phyloP scores from a whole-genome alignment of 2,113 vertebrate genomes.

The Macrotus californicus region DNA sequence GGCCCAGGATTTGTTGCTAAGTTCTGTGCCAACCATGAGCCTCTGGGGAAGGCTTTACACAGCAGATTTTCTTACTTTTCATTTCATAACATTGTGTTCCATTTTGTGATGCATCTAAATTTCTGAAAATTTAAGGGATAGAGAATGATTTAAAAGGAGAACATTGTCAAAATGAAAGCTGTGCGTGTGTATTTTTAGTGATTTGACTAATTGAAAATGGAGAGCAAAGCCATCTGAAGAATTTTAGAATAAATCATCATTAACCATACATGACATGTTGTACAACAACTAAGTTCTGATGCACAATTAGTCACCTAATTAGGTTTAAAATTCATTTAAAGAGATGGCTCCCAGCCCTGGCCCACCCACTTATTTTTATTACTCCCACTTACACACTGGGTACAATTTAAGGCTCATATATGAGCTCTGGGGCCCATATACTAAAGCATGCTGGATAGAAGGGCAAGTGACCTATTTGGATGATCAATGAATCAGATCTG shows the following conservation, averaged over 20 bases:
- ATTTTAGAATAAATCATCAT: slow-evolving; percentile 65
- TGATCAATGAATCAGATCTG: not conserved
- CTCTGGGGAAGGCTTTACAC: not conserved
- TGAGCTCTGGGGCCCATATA: not conserved
- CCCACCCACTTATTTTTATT: slow-evolving; percentile 56
- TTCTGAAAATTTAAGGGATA: not conserved
- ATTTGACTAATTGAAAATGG: slow-evolving; percentile 24
- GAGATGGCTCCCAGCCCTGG: slow-evolving; percentile 17
- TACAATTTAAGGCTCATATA: not conserved
- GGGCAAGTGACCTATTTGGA: not conserved
- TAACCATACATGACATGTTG: slow-evolving; percentile 52
- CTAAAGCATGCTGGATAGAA: not conserved
- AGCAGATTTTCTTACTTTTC: not conserved
- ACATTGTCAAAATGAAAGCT: slow-evolving; percentile 4
- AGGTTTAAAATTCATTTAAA: slow-evolving; percentile 61
- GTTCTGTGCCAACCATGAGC: not conserved
- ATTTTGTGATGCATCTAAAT: not conserved
- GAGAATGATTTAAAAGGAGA: slow-evolving; percentile 1
- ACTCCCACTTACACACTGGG: slow-evolving; percentile 2
- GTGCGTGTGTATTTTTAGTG: not conserved
- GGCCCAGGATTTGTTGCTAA: not conserved
- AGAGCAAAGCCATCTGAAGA: slow-evolving; percentile 14
- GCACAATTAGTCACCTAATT: slow-evolving; percentile 69
- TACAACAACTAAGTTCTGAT: slow-evolving; percentile 50
- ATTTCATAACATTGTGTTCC: not conserved